Conservation (phyloP, 2,113 vertebrate genomes). For the Rhinolophus ferrumequinum region DNA sequence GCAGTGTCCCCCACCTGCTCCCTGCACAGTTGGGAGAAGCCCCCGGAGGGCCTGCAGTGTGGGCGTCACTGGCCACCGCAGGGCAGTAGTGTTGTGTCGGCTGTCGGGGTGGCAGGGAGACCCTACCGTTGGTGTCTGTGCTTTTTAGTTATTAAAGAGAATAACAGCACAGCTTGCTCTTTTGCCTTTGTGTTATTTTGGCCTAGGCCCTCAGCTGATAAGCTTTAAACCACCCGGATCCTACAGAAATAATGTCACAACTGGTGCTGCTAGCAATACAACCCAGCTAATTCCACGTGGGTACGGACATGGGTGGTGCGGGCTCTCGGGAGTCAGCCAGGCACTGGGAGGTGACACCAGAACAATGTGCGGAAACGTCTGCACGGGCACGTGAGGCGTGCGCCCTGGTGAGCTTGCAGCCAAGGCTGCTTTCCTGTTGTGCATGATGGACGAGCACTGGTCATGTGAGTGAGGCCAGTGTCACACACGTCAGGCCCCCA, state of each 20-base stretch:
- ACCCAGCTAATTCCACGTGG: not conserved
- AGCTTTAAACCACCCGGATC: no score
- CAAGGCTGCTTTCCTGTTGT: not conserved
- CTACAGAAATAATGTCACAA: no score
- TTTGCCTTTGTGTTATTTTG: not conserved
- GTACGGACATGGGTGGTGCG: fast-evolving
- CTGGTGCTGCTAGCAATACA: no score
- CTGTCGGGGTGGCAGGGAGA: no score
- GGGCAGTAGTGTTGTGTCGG: not conserved
- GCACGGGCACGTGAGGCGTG: no score
- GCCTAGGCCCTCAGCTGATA: not conserved
- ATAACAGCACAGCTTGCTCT: not conserved
- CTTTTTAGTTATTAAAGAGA: not conserved
- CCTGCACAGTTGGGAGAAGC: no score
- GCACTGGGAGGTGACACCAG: not conserved
- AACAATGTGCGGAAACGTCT: not conserved
- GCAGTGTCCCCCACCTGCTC: no score
- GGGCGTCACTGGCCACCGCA: fast-evolving
- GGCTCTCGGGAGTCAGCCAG: not conserved
- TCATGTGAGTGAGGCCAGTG: not conserved
- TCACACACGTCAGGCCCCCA: not conserved
- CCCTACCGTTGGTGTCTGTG: not conserved
- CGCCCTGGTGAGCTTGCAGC: not conserved
- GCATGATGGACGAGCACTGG: not conserved
- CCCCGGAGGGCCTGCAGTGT: not conserved